Evolutionary conservation across 1,140 invertebrate genomes (phyloP), one percentile per base, ranked within the genome.

Genomic region (Mercenaria mercenaria): DNA sequence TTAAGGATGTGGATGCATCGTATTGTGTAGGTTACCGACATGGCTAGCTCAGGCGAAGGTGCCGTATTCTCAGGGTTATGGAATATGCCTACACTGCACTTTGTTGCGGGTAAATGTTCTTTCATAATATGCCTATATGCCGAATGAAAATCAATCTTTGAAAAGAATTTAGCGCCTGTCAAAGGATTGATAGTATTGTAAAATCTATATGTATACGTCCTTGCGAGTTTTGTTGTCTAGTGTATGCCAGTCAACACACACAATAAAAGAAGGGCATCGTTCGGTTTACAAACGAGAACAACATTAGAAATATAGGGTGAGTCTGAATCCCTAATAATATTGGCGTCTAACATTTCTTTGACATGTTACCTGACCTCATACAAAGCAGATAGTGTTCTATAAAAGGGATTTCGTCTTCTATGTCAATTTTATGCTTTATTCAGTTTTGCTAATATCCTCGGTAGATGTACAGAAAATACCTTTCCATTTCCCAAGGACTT

Each of bases 151-250:
- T n/a, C n/a, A 13, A 94, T 23, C 91, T 80, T 93, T 18, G 90
- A 84, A 83, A 89, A 89, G 20, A 29, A 82, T 3, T 23, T 86
- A 15, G 82, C 41, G 20, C 95, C 95, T 0, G 86, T 32, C 0
- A 97, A 89, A 13, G 69, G 79, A 32, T 94, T 79, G 0, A 97
- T 77, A 8, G 92, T 93, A 32, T 96, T 96, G 26, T 96, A 95
- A 69, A 97, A 96, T 0, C 92, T 64, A 83, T 92, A 97, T 96
- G 91, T 96, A 97, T 43, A 88, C 93, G 92, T 97, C 96, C 64
- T 92, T 91, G 0, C 94, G 92, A 0, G 95, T 96, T 0, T 84
- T 92, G 83, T 3, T 20, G 90, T 97, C 97, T 10, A 97, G 56
- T 34, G 76, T 43, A 50, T 96, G 80, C 91, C 94, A 97, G 92